Conservation (phyloP, 2,113 vertebrate genomes). For the Otis tarda region DNA sequence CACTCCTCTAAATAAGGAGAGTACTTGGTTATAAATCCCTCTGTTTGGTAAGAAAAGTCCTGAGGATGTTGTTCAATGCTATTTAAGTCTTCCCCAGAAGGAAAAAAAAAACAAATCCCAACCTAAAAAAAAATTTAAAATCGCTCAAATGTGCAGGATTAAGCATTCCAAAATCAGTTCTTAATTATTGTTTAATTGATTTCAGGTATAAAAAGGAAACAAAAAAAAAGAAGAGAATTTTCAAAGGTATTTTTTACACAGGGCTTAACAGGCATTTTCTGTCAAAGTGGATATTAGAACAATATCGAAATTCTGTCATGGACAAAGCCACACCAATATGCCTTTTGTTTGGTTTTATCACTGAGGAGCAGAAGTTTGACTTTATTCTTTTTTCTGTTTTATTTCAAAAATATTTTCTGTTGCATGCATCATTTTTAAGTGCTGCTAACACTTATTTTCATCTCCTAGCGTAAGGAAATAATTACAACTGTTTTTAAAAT, state of each 20-base stretch:
- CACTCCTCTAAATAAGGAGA: background rate
- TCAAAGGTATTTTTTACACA: background rate
- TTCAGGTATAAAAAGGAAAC: constrained; percentile 3
- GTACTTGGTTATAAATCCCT: background rate
- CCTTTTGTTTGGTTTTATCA: constrained; percentile 20
- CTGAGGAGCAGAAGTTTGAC: background rate
- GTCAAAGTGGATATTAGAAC: constrained; percentile 25
- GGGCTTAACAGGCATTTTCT: constrained; percentile 36
- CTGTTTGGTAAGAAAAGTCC: background rate
- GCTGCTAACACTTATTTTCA: background rate
- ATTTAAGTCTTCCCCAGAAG: background rate
- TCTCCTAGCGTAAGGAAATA: background rate
- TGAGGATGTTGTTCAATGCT: constrained; percentile 13
- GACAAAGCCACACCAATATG: background rate
- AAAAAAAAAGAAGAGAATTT: background rate
- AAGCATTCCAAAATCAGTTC: constrained; percentile 18
- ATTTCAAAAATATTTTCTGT: constrained; percentile 2
- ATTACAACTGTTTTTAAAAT: background rate
- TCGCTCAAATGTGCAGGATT: background rate
- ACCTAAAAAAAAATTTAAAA: background rate
- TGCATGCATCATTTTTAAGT: background rate
- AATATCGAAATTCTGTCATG: constrained; percentile 12
- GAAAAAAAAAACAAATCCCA: background rate
- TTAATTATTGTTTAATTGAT: constrained; percentile 56
- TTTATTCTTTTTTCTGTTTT: background rate